These are phyloP conservation scores for Notiomystis cincta DNA, from an alignment of 2,113 vertebrate species.

Conservation along the genomic window DNA sequence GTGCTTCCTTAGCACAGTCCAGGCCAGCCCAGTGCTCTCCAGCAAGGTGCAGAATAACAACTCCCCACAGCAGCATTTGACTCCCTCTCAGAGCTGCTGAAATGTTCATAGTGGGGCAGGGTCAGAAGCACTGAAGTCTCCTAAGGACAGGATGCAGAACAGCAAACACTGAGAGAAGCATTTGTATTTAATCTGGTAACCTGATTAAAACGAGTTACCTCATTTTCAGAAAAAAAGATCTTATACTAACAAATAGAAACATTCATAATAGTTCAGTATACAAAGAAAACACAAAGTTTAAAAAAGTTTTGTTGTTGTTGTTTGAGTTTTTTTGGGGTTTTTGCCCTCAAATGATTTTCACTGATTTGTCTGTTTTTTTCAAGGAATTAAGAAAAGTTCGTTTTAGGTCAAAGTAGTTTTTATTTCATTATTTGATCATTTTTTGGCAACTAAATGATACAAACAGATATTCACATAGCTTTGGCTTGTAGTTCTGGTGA, in stretches of 20 bases:
- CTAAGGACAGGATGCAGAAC: not conserved
- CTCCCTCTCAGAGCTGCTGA: not conserved
- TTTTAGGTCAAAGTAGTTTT: not conserved
- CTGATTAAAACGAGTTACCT: not conserved
- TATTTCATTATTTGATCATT: not conserved
- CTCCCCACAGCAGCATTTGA: not conserved
- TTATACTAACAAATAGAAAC: not conserved
- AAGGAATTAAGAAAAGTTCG: not conserved
- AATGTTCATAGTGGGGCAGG: not conserved
- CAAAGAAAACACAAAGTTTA: not conserved
- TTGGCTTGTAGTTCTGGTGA: not conserved
- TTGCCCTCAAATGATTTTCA: not conserved
- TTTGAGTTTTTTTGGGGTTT: not conserved
- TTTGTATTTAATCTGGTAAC: not conserved
- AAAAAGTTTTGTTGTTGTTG: not conserved
- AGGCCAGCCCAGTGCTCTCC: not conserved
- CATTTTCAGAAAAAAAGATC: not conserved
- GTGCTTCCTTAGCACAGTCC: not conserved
- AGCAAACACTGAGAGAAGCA: not conserved
- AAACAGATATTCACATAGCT: conserved; percentile 20
- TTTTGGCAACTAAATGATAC: not conserved
- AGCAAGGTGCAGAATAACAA: not conserved
- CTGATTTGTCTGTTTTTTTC: not conserved
- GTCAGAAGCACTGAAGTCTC: not conserved
- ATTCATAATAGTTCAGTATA: not conserved